These are phyloP conservation scores for Sturnira hondurensis DNA, from an alignment of 2,113 vertebrate species.

Conservation along the genomic window DNA sequence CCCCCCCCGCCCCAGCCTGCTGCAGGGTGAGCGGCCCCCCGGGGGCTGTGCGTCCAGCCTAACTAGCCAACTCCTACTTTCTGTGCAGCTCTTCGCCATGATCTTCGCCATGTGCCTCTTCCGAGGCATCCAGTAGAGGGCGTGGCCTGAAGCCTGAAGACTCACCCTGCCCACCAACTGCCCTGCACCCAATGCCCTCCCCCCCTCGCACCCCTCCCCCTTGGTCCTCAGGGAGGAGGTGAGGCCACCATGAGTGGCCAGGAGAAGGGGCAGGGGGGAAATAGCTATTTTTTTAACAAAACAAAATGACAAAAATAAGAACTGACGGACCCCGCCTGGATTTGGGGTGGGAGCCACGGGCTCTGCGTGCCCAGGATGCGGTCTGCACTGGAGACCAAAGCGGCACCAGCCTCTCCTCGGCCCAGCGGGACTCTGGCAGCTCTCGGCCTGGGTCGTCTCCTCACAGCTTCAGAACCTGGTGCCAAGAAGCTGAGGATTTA, in stretches of 20 bases:
- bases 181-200: not conserved
- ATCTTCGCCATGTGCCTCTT: constrained; percentile 96
- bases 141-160: not conserved
- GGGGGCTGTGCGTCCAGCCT: not conserved
- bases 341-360: constrained; percentile 66
- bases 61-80: not conserved
- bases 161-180: not conserved
- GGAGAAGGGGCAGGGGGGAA: constrained; percentile 50
- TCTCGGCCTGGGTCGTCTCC: not conserved
- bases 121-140: constrained; percentile 89
- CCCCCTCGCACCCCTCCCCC: not conserved
- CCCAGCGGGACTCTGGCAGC: not conserved
- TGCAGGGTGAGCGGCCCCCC: not conserved
- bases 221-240: constrained; percentile 40
- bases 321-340: constrained; percentile 81
- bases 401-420: rapidly evolving
- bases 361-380: not conserved
- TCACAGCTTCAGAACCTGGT: not conserved
- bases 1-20: too few species aligned
- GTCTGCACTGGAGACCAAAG: constrained; percentile 60
- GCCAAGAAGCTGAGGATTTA: not conserved
- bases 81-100: constrained; percentile 92
- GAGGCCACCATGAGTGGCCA: not conserved
- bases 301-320: constrained; percentile 54
- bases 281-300: constrained; percentile 82